phyloP scores from a whole-genome alignment of 2,888 invertebrate genomes.

The Mimachlamys varia region DNA sequence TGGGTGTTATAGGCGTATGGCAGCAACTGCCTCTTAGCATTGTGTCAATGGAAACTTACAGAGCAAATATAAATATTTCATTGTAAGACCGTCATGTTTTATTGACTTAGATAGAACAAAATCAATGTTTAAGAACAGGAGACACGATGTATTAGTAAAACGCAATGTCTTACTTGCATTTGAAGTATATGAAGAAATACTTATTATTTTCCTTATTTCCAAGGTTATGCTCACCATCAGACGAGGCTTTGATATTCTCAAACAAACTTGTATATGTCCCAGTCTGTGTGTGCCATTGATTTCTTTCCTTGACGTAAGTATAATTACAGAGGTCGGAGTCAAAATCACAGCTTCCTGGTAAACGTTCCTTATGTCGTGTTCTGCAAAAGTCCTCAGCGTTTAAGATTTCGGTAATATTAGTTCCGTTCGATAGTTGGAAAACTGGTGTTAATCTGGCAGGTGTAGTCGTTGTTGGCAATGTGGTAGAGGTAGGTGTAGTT shows the following conservation, averaged over 20 bases:
- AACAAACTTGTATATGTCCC: neutral
- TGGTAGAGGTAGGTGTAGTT: neutral
- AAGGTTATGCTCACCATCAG: neutral
- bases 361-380: neutral
- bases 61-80: too few species aligned
- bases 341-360: neutral
- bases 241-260: neutral
- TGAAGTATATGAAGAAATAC: too few species aligned
- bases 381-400: neutral
- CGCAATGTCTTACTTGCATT: too few species aligned
- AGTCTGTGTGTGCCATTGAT: neutral
- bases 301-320: neutral
- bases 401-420: neutral
- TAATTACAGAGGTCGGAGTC: neutral
- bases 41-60: too few species aligned
- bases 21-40: too few species aligned
- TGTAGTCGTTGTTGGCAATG: neutral
- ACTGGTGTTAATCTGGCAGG: neutral
- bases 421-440: neutral
- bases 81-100: too few species aligned
- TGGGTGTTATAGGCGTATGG: too few species aligned
- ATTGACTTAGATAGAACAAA: too few species aligned
- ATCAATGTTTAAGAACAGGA: too few species aligned
- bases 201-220: too few species aligned
- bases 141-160: too few species aligned